Percentiles rank a stretch among this genome's conserved stretches.
Conservation (phyloP, 2,113 vertebrate species). For the Rutilus rutilus region DNA sequence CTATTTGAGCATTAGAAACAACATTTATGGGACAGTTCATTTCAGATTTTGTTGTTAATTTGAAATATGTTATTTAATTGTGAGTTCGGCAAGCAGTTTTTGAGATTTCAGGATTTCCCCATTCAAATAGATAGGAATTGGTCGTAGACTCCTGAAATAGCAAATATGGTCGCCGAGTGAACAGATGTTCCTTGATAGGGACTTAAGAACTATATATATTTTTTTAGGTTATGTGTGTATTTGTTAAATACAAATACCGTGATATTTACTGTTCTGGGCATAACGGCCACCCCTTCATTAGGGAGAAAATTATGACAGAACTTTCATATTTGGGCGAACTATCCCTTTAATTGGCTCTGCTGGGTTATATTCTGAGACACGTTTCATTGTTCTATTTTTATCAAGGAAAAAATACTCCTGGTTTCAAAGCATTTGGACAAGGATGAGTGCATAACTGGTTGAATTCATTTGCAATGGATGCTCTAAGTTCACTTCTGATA, state of each 20-base stretch:
- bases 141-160: too few relatives aligned
- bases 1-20: too few relatives aligned
- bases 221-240: too few relatives aligned
- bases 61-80: too few relatives aligned
- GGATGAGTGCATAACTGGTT: slow-evolving; percentile 4
- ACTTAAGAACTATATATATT: too few relatives aligned
- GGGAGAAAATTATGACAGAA: background rate
- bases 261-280: background rate
- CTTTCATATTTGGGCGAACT: background rate
- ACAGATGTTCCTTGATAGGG: too few relatives aligned
- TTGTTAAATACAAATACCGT: background rate
- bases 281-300: background rate
- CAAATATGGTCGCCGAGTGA: too few relatives aligned
- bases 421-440: background rate
- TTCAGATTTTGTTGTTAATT: too few relatives aligned
- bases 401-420: background rate
- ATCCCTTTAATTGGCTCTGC: background rate
- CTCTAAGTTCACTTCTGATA: slow-evolving; percentile 11
- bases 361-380: slow-evolving; percentile 12
- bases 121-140: too few relatives aligned
- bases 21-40: too few relatives aligned
- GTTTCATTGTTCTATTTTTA: slow-evolving; percentile 7
- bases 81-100: too few relatives aligned
- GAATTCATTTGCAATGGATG: slow-evolving; percentile 25
- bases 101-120: too few relatives aligned